Evolutionary conservation across 1,140 invertebrate species (phyloP), one percentile per base, ranked within the genome.

Genomic region (Drosophila eugracilis): DNA sequence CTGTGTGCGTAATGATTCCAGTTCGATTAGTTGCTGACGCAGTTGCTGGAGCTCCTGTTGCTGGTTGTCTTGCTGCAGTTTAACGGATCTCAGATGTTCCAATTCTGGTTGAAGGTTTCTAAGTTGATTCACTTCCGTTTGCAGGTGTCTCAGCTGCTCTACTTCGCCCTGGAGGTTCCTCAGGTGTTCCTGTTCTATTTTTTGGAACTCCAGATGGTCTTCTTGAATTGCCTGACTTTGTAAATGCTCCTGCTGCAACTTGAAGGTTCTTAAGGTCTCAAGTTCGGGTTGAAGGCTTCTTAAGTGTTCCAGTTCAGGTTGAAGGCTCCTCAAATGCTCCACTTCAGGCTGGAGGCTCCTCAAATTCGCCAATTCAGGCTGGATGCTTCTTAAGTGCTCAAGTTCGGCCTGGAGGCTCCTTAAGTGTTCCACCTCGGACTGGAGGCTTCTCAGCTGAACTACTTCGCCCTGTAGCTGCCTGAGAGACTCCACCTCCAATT

Each of bases 301-400:
- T 6, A 49, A 7, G 1, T 49, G 54, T 14, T 47, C 54, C 6
- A 48, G 9, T 15, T 58, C 54, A 1, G 30, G 92, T 49, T 95
- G 94, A 54, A 96, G 90, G 14, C 26, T 6, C 4, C 14, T 95
- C 78, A 26, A 93, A 79, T 48, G 41, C 78, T 96, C 94, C 39
- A 57, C 7, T 28, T 57, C 52, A 1, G 37, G 92, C 44, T 95
- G 94, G 55, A 96, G 90, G n/a, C 24, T 12, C 9, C 14, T 95
- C 6, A 49, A 7, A 1, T 49, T 12, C 1, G 28, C 52, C 15
- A 44, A 22, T 5, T 55, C 26, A 85, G 45, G 94, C n/a, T n/a
- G n/a, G n/a, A n/a, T n/a, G n/a, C n/a, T n/a, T n/a, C n/a, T n/a
- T n/a, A n/a, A n/a, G n/a, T n/a, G n/a, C n/a, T n/a, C n/a, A n/a